Evolutionary conservation across 2,888 invertebrate species (phyloP).

Genomic region (Drosophila flavopinicola): DNA sequence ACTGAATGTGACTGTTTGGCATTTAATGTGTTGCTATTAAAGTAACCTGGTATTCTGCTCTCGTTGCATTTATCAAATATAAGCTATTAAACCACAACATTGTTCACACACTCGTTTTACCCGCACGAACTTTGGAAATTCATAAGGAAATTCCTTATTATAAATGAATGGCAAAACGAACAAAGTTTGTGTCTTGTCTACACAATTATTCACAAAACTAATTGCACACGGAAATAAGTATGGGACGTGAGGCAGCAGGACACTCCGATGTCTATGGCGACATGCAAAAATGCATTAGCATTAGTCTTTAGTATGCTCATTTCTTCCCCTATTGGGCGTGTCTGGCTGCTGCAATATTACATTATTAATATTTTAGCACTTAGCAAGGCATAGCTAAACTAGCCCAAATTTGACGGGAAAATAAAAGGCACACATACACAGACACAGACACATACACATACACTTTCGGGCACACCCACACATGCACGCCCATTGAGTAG

Average conservation of each 20-base stretch:
- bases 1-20: too few relatives aligned
- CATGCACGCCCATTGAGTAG: constrained; percentile 5
- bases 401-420: constrained; percentile 46
- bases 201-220: constrained; percentile 69
- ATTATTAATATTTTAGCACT: constrained; percentile 75
- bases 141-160: constrained; percentile 19
- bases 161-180: constrained; percentile 3
- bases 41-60: not conserved
- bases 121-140: constrained; percentile 13
- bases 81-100: constrained; percentile 50
- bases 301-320: constrained; percentile 43
- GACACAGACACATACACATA: constrained; percentile 8
- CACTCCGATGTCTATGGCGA: constrained; percentile 4
- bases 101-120: constrained; percentile 26
- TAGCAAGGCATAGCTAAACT: constrained; percentile 36
- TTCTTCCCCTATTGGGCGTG: constrained; percentile 38
- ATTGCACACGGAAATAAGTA: constrained; percentile 62
- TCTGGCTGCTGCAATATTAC: constrained; percentile 59
- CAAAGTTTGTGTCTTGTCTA: constrained; percentile 26
- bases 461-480: not conserved
- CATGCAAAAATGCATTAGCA: constrained; percentile 77
- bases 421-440: constrained; percentile 34
- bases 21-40: too few relatives aligned
- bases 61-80: constrained; percentile 47
- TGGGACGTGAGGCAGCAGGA: constrained; percentile 42